Conservation (phyloP, 2,888 invertebrate species). For the Nephrotoma appendiculata region DNA sequence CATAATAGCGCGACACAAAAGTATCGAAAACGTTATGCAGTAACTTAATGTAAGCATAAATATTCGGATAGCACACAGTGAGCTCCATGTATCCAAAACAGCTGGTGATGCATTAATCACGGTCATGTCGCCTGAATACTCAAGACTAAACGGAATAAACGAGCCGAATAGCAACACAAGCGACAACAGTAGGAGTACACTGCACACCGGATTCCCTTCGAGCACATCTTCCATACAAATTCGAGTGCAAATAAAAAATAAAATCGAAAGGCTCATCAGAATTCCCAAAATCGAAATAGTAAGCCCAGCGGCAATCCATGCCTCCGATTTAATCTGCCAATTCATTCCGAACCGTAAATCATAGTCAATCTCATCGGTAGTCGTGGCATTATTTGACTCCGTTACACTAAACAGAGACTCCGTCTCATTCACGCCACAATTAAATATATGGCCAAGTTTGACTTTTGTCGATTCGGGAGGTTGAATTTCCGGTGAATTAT, state of each 20-base stretch:
- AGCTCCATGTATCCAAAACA: conserved; percentile 21
- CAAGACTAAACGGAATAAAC: conserved; percentile 36
- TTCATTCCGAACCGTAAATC: conserved; percentile 32
- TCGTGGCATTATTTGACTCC: conserved; percentile 16
- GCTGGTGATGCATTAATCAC: conserved; percentile 23
- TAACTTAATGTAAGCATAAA: conserved; percentile 44
- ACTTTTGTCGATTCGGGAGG: conserved; percentile 19
- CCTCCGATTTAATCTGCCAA: conserved; percentile 30
- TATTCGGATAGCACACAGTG: conserved; percentile 41
- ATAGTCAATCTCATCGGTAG: neutral
- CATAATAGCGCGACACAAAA: conserved; percentile 48
- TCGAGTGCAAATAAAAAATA: conserved; percentile 47
- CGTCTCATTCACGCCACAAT: conserved; percentile 21
- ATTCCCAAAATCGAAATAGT: conserved; percentile 52
- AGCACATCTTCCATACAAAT: conserved; percentile 47
- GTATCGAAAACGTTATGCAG: conserved; percentile 45
- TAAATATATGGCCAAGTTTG: conserved; percentile 30
- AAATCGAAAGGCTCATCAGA: conserved; percentile 46
- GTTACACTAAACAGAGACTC: conserved; percentile 19
- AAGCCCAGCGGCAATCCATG: conserved; percentile 46
- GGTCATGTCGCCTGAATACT: conserved; percentile 30
- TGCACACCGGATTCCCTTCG: conserved; percentile 49
- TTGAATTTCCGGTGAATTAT: conserved; percentile 16
- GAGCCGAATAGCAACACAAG: conserved; percentile 36
- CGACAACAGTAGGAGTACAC: conserved; percentile 34